These are phyloP conservation scores for Catocala sponsa DNA, from an alignment of 2,888 invertebrate genomes.

Conservation along the genomic window DNA sequence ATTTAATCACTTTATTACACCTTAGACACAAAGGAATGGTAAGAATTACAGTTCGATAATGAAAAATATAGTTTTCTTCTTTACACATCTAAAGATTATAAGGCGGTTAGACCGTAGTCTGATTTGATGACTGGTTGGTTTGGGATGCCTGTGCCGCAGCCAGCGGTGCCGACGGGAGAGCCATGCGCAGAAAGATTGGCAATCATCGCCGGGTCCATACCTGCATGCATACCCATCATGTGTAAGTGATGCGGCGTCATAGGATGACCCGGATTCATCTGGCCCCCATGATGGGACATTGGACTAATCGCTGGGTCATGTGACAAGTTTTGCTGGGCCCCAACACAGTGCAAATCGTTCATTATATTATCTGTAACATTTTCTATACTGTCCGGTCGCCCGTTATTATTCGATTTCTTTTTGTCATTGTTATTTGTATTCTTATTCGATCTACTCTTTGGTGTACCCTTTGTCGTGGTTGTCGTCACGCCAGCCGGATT, in stretches of 20 bases:
- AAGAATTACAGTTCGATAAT: constrained; percentile 78
- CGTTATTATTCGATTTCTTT: constrained; percentile 85
- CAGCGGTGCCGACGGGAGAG: constrained; percentile 85
- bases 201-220: constrained; percentile 84
- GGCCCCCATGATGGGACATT: constrained; percentile 79
- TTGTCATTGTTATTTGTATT: constrained; percentile 87
- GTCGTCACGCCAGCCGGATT: constrained; percentile 92
- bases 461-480: constrained; percentile 87
- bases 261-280: constrained; percentile 85
- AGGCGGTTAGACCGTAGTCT: constrained; percentile 95
- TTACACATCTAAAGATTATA: constrained; percentile 84
- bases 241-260: constrained; percentile 86
- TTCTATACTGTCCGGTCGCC: constrained; percentile 90
- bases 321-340: constrained; percentile 81
- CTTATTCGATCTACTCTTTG: constrained; percentile 90
- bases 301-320: constrained; percentile 86
- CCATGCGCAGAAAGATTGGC: constrained; percentile 85
- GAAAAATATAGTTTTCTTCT: constrained; percentile 83
- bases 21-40: constrained; percentile 86
- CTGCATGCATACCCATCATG: constrained; percentile 83
- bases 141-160: constrained; percentile 80
- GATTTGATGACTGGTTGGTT: constrained; percentile 92
- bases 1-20: constrained; percentile 82
- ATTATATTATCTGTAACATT: constrained; percentile 89
- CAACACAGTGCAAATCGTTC: constrained; percentile 89